phyloP scores from a whole-genome alignment of 2,888 invertebrate genomes.

The Abrostola tripartita region DNA sequence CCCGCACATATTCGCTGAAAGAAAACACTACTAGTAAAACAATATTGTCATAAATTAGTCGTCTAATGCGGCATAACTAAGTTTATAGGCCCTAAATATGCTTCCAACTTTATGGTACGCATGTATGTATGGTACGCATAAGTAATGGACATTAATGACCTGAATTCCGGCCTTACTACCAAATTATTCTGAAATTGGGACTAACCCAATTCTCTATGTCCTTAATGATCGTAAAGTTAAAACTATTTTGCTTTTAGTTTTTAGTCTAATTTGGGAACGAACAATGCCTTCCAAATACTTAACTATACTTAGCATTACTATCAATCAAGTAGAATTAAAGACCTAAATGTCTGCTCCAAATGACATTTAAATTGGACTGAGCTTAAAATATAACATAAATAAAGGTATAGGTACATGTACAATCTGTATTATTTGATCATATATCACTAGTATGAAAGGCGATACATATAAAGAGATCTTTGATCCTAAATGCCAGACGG shows the following conservation, averaged over 20 bases:
- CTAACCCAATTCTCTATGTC: conserved; percentile 17
- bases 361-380: too few relatives aligned
- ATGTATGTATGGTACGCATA: conserved; percentile 18
- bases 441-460: background rate
- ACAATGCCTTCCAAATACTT: background rate
- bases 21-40: conserved; percentile 20
- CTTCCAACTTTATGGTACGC: conserved; percentile 14
- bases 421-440: background rate
- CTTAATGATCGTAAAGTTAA: conserved; percentile 19
- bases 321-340: background rate
- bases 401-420: too few relatives aligned
- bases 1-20: conserved; percentile 10
- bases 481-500: background rate
- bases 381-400: too few relatives aligned
- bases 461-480: background rate
- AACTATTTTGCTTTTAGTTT: background rate
- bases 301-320: background rate
- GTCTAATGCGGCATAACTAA: conserved; percentile 12
- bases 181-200: conserved; percentile 29
- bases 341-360: too few relatives aligned
- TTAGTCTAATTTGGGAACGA: background rate
- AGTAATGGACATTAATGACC: conserved; percentile 8
- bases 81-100: conserved; percentile 10
- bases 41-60: conserved; percentile 35
- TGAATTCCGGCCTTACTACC: conserved; percentile 5